Evolutionary conservation across 1,140 invertebrate genomes (phyloP).

Genomic region (Drosophila sp.): DNA sequence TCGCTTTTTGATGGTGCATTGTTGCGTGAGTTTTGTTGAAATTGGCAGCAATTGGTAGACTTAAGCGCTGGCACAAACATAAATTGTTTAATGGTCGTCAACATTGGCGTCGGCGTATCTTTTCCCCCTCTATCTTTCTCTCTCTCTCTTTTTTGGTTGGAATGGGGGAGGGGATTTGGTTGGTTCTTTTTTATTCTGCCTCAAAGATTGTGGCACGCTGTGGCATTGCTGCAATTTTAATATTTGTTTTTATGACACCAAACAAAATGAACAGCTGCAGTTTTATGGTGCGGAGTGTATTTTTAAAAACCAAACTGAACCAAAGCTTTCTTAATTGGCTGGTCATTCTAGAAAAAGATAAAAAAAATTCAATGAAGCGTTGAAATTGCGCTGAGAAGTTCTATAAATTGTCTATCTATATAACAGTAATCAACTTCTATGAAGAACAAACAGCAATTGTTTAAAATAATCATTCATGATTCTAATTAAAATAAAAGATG

Average conservation of each 20-base stretch:
- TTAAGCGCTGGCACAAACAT: constrained; percentile 62
- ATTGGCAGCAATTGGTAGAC: constrained; percentile 65
- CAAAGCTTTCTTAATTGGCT: constrained; percentile 41
- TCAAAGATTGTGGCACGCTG: constrained; percentile 37
- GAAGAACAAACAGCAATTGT: too few species aligned
- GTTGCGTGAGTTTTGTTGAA: constrained; percentile 61
- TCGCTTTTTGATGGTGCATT: constrained; percentile 36
- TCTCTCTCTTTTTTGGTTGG: constrained; percentile 3
- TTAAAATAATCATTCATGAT: too few species aligned
- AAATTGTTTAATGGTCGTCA: constrained; percentile 74
- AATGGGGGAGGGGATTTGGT: background rate
- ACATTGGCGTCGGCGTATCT: constrained; percentile 29
- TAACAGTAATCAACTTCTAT: background rate
- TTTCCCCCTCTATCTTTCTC: constrained; percentile 23
- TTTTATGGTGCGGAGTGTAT: constrained; percentile 40
- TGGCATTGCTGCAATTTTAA: constrained; percentile 60
- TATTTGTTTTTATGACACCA: constrained; percentile 62
- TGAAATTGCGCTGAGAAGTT: constrained; percentile 10
- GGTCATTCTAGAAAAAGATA: constrained; percentile 2
- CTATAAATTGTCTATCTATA: background rate
- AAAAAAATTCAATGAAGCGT: constrained; percentile 25
- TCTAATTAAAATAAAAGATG: too few species aligned
- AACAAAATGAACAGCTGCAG: constrained; percentile 56
- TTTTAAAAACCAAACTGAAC: constrained; percentile 2
- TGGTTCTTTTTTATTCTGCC: constrained; percentile 15